Conservation (phyloP, 2,888 invertebrate species). For the Orthosia gracilis region DNA sequence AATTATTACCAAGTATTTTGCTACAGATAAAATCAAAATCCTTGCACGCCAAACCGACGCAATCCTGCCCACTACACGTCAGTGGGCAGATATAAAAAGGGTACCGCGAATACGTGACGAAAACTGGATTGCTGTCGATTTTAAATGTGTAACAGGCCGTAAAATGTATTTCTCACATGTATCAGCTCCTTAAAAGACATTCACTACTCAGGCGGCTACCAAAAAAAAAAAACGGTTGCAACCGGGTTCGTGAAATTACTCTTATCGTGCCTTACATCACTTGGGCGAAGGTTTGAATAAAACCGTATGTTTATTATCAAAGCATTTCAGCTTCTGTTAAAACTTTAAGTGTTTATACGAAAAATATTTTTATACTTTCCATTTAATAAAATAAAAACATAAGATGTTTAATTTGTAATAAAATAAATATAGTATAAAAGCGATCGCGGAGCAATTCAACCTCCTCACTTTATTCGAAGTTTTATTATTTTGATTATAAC, state of each 20-base stretch:
- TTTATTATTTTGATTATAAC: constrained; percentile 58
- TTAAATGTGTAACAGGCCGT: constrained; percentile 76
- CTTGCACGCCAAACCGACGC: constrained; percentile 56
- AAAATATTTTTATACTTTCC: constrained; percentile 53
- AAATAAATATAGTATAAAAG: constrained; percentile 63
- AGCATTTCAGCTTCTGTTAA: constrained; percentile 68
- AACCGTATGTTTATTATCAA: constrained; percentile 74
- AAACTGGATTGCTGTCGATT: constrained; percentile 75
- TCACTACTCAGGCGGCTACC: constrained; percentile 72
- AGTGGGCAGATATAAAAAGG: constrained; percentile 65
- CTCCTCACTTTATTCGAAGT: constrained; percentile 48
- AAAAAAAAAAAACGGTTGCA: constrained; percentile 74
- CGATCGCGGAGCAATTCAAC: constrained; percentile 42
- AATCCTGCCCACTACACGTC: constrained; percentile 64
- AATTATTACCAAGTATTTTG: constrained; percentile 55
- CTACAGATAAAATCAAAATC: constrained; percentile 61
- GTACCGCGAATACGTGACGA: constrained; percentile 67
- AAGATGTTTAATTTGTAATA: constrained; percentile 66
- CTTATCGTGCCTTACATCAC: constrained; percentile 80
- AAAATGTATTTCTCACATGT: constrained; percentile 77
- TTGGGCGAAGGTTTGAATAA: constrained; percentile 70
- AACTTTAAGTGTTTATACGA: constrained; percentile 56
- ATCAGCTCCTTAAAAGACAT: constrained; percentile 76
- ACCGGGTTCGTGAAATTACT: constrained; percentile 74
- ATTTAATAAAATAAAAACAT: constrained; percentile 70